Base-by-base conservation (phyloP, 2,888 invertebrate species). In the Melikaiella ostensackeni region DNA sequence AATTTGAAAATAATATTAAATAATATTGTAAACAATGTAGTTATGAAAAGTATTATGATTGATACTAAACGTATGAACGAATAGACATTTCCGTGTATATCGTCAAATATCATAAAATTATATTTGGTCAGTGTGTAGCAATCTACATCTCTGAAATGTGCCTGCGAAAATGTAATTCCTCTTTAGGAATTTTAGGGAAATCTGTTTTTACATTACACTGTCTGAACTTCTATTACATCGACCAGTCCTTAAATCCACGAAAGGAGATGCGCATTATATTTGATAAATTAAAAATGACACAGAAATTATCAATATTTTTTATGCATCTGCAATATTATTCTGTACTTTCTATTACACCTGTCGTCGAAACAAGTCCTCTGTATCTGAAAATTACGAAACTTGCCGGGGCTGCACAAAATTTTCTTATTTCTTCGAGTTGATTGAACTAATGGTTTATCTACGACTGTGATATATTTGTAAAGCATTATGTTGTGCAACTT, bases 381-480 rank as follows among this genome's bases (percentile, higher is more conserved):
- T 42, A 24, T 13, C 13, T 8, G 3, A 24, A 24, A 24, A 57
- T 57, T 24, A 24, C 24, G 24, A 57, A 24, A 57, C 11, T 57
- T 57, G 24, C 57, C 11, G 24, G 3, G 13, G 24, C 13, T 57
- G 57, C 24, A 57, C 24, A 24, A 11, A 24, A 24, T 1, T 24
- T 9, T 24, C 1, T 1, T 24, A 50, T 30, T 50, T 46, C n/a
- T 70, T 70, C 24, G 70, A 70, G 50, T 46, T 27, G 16, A 50
- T 50, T 70, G 46, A 50, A 66, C 11, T 50, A 46, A 50, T 70
- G 30, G 70, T 70, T 70, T 70, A 70, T 70, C 70, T 70, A 70
- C 46, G 70, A 70, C 70, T 70, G 70, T 70, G 70, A 70, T 70
- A 70, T 70, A 70, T 70, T 70, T 50, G 70, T 70, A 70, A 70